Percentiles rank a stretch among this genome's conserved stretches.
phyloP scores from a whole-genome alignment of 2,113 vertebrate species.

The Petrocephalus zakoni region DNA sequence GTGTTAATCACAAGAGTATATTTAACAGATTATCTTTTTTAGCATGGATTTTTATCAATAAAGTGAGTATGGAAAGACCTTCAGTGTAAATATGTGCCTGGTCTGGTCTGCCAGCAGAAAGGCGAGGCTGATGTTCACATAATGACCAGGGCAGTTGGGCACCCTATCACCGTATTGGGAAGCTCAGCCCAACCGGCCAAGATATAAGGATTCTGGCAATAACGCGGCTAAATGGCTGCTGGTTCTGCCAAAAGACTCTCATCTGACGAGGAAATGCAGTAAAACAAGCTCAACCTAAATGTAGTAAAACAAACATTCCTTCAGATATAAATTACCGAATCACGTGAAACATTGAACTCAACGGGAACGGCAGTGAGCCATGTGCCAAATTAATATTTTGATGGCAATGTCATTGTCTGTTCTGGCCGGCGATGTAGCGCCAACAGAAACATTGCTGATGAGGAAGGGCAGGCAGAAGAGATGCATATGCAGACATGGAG shows the following conservation, averaged over 20 bases:
- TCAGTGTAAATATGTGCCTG: background rate
- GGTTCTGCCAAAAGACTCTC: background rate
- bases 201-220: background rate
- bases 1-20: too few species aligned
- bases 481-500: background rate
- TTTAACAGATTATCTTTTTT: background rate
- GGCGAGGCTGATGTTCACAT: background rate
- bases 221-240: background rate
- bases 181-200: background rate
- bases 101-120: background rate
- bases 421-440: background rate
- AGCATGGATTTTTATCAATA: background rate
- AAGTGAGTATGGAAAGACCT: background rate
- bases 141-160: background rate
- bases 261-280: background rate
- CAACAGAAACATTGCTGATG: background rate
- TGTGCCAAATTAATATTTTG: background rate
- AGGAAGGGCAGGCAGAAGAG: background rate
- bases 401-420: background rate
- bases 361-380: background rate
- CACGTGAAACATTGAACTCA: background rate
- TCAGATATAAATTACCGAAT: background rate
- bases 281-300: background rate
- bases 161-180: background rate
- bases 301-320: too few species aligned